Percentiles rank a stretch among this genome's conserved stretches.
phyloP scores from a whole-genome alignment of 2,888 invertebrate species.

The Corythucha ciliata region DNA sequence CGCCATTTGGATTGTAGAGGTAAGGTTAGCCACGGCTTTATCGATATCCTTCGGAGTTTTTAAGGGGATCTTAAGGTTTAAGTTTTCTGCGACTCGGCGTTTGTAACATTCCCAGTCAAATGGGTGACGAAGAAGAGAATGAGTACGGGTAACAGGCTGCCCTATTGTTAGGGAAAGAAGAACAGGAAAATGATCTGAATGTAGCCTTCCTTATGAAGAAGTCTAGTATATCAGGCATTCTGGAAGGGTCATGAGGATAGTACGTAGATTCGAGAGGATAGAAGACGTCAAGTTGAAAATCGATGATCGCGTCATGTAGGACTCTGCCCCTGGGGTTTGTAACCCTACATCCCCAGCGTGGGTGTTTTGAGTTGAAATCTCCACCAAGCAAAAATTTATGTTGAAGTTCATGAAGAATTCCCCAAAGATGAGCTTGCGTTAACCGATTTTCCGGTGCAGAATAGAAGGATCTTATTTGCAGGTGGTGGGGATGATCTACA shows the following conservation, averaged over 20 bases:
- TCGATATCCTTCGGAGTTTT: neutral
- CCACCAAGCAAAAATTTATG: neutral
- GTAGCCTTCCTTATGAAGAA: constrained; percentile 3
- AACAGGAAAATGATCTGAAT: constrained; percentile 4
- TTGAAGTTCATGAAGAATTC: neutral
- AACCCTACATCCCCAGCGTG: neutral
- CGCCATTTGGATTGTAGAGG: neutral
- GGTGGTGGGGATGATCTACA: neutral
- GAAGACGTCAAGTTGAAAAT: neutral
- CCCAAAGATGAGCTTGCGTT: neutral
- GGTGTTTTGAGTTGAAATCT: constrained; percentile 4
- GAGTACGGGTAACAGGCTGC: neutral
- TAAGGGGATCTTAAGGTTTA: neutral
- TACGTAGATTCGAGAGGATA: neutral
- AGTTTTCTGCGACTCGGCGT: neutral
- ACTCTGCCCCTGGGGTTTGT: constrained; percentile 6
- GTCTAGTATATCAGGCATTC: constrained; percentile 1
- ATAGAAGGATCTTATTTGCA: constrained; percentile 1
- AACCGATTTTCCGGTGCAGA: neutral
- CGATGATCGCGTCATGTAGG: too few relatives aligned
- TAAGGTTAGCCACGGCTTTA: neutral
- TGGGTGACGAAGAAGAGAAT: neutral
- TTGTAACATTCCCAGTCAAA: constrained; percentile 1
- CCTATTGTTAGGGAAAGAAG: neutral
- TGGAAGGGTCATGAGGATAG: neutral